Base-by-base conservation (phyloP, 2,888 invertebrate genomes). In the Netelia melanura region DNA sequence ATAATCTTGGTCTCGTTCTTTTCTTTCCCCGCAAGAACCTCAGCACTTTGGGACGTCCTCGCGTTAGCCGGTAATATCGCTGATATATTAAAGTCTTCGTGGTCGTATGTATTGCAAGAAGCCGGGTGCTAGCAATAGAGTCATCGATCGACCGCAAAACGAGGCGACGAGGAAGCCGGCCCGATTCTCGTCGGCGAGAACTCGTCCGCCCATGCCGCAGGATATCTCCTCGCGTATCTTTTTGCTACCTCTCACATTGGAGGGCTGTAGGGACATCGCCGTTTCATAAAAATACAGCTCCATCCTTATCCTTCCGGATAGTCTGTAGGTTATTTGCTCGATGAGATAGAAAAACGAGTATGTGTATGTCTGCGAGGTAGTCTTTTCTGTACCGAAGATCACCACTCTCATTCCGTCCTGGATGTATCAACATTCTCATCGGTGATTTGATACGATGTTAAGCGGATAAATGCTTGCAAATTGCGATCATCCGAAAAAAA, bases 1-100 rank as follows among this genome's bases (percentile, higher is more conserved):
- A 64, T 77, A 76, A 58, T 71, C 54, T 70, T 64, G 76, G 43
- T 62, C 30, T 38, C 38, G 38, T 61, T 52, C 68, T 68, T 75
- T 43, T 21, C 21, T 11, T 68, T 43, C 43, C 48, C 25, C 70
- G 71, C 10, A 48, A 17, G 56, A 67, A 65, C 44, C 56, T 83
- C 56, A 62, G 23, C 44, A 21, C 11, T 58, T 54, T 23, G 25
- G 11, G 30, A 38, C 14, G 3, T 44, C 9, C 8, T n/a, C 8
- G 38, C 10, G 30, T 43, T 48, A 43, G 65, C 71, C 64, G 64
- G 76, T 71, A 71, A 61, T 89, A 87, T 88, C 84, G 86, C 65
- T 86, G 88, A 64, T 52, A 86, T 90, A 90, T 88, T 86, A 88
- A 88, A 89, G 85, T 88, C 85, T 81, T 84, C 81, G 79, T 10